Conservation (phyloP, 2,888 invertebrate genomes). For the Hirtodrosophila trivittata region DNA sequence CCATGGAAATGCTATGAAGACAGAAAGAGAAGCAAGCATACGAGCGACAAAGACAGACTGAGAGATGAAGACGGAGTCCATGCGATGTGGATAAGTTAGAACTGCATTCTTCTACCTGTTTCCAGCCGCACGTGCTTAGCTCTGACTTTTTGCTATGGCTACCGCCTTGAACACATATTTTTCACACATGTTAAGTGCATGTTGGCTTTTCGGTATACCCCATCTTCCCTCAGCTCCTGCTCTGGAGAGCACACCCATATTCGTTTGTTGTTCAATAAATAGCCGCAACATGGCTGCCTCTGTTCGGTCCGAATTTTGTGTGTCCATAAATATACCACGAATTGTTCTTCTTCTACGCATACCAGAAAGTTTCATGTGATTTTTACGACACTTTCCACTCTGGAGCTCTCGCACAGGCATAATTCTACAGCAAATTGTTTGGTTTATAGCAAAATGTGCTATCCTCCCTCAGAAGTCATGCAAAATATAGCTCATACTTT, state of each 20-base stretch:
- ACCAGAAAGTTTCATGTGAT: slow-evolving; percentile 58
- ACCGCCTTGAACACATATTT: slow-evolving; percentile 63
- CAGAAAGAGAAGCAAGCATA: slow-evolving; percentile 13
- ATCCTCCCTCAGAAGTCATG: slow-evolving; percentile 31
- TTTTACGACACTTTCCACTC: slow-evolving; percentile 69
- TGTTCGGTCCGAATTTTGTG: slow-evolving; percentile 10
- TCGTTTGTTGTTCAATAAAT: slow-evolving; percentile 56
- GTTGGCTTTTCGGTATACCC: slow-evolving; percentile 1
- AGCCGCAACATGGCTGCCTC: slow-evolving; percentile 32
- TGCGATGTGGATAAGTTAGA: neutral
- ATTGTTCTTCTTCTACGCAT: slow-evolving; percentile 45
- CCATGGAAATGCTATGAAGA: neutral
- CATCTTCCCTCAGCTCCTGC: neutral
- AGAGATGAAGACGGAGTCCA: neutral
- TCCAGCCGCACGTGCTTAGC: slow-evolving; percentile 21
- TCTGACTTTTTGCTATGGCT: slow-evolving; percentile 40
- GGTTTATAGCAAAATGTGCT: slow-evolving; percentile 63
- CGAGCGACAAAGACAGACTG: no score
- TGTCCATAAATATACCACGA: slow-evolving; percentile 61
- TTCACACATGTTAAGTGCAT: slow-evolving; percentile 44
- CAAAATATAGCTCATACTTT: slow-evolving; percentile 53
- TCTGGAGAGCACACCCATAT: slow-evolving; percentile 18
- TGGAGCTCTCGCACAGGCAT: slow-evolving; percentile 48
- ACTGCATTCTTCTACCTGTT: slow-evolving; percentile 23
- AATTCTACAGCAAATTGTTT: slow-evolving; percentile 72